Conservation (phyloP, 1,140 invertebrate genomes). For the Psilanteris sp. region DNA sequence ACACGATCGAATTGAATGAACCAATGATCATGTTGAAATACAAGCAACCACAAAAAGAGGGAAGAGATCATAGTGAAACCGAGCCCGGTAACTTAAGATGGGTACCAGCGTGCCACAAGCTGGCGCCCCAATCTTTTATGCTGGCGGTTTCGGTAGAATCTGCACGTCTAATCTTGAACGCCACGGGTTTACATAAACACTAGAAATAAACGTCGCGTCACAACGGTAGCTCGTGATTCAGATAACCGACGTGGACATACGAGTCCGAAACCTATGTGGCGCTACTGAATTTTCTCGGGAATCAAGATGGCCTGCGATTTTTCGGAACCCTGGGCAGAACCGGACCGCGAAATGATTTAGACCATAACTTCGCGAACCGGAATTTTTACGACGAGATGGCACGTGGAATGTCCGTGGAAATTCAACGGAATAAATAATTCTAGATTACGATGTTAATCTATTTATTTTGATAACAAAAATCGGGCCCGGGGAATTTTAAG, state of each 20-base stretch:
- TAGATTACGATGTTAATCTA: slow-evolving; percentile 53
- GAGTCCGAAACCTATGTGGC: slow-evolving; percentile 72
- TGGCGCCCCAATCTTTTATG: slow-evolving; percentile 76
- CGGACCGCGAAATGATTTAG: slow-evolving; percentile 51
- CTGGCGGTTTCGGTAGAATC: slow-evolving; percentile 72
- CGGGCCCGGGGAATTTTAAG: slow-evolving; percentile 2
- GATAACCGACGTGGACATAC: slow-evolving; percentile 74
- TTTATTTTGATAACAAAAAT: slow-evolving; percentile 44
- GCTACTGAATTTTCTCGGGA: slow-evolving; percentile 77
- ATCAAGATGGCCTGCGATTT: slow-evolving; percentile 69
- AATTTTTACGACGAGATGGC: slow-evolving; percentile 38
- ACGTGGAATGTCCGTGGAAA: slow-evolving; percentile 10
- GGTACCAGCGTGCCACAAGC: slow-evolving; percentile 62
- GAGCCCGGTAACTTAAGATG: slow-evolving; percentile 74
- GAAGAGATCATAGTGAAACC: slow-evolving; percentile 40
- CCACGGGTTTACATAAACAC: slow-evolving; percentile 69
- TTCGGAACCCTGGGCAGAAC: slow-evolving; percentile 55
- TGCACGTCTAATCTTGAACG: slow-evolving; percentile 71
- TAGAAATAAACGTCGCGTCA: slow-evolving; percentile 69
- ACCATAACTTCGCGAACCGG: slow-evolving; percentile 7
- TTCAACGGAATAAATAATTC: slow-evolving; percentile 33
- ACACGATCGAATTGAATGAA: slow-evolving; percentile 11
- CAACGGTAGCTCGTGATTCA: slow-evolving; percentile 76
- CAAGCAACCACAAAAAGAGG: slow-evolving; percentile 46
- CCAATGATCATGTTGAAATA: slow-evolving; percentile 37